Conservation (phyloP, 2,797 vertebrate species). For the Varecia variegata region DNA sequence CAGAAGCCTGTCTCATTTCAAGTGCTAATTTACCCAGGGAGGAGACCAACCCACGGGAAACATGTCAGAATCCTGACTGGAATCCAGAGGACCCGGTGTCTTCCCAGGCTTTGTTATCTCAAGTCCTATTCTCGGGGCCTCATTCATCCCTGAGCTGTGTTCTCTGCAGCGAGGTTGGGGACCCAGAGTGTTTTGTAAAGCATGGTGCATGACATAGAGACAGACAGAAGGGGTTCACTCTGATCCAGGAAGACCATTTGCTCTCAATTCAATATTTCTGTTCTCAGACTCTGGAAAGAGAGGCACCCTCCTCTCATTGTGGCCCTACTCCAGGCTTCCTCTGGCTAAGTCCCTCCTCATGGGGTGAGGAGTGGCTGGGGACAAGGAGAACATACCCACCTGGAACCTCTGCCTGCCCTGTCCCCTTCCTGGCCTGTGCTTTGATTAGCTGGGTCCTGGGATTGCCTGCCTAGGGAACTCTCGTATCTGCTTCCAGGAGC, state of each 20-base stretch:
- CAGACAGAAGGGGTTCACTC: background rate
- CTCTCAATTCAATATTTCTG: background rate
- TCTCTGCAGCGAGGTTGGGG: background rate
- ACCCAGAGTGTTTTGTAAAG: background rate
- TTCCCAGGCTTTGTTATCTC: background rate
- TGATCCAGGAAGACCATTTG: background rate
- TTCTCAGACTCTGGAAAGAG: background rate
- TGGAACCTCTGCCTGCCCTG: background rate
- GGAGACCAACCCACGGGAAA: background rate
- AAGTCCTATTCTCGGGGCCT: background rate
- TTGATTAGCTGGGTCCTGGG: background rate
- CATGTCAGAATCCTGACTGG: background rate
- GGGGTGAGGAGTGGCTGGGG: background rate
- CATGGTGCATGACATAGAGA: background rate
- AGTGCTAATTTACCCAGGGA: background rate
- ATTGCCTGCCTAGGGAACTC: background rate
- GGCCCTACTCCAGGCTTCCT: background rate
- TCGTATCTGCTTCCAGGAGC: background rate
- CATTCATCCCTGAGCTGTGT: background rate
- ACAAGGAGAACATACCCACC: background rate
- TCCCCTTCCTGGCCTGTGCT: background rate
- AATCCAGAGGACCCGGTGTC: background rate
- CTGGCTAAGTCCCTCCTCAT: background rate
- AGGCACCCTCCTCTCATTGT: background rate
- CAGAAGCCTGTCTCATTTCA: background rate